Evolutionary conservation across 2,113 vertebrate genomes (phyloP).

Genomic region (Riparia riparia): DNA sequence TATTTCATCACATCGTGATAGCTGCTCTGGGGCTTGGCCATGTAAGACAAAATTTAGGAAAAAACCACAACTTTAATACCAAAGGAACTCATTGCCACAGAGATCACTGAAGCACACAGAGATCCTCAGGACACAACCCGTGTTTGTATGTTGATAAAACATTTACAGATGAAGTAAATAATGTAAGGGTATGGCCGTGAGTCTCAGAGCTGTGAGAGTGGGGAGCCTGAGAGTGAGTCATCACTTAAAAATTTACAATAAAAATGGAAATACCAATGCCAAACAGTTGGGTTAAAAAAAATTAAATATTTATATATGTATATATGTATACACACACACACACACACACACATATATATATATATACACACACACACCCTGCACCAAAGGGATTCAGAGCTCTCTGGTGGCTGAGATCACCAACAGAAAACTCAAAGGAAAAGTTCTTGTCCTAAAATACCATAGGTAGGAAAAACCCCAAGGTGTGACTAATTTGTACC

Average conservation of each 20-base stretch:
- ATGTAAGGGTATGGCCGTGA: not conserved
- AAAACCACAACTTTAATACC: not conserved
- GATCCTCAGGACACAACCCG: not conserved
- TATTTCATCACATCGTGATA: not conserved
- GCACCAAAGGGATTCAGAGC: fast-evolving
- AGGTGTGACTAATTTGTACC: no score
- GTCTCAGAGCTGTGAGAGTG: not conserved
- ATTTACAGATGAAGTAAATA: not conserved
- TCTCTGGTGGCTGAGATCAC: not conserved
- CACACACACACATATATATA: no score
- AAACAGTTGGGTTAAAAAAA: not conserved
- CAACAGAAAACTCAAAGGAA: not conserved
- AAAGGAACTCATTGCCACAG: not conserved
- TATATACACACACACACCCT: not conserved
- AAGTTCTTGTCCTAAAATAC: not conserved
- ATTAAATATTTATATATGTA: no score
- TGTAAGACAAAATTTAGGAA: not conserved
- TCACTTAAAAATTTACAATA: not conserved
- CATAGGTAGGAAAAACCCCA: not conserved
- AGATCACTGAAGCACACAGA: not conserved
- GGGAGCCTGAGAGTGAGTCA: not conserved
- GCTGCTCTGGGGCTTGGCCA: not conserved
- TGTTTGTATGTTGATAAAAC: not conserved
- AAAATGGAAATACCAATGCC: not conserved
- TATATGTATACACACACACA: no score